These are phyloP conservation scores for Alligator mississippiensis DNA, from an alignment of 2,113 vertebrate species.

Conservation along the genomic window DNA sequence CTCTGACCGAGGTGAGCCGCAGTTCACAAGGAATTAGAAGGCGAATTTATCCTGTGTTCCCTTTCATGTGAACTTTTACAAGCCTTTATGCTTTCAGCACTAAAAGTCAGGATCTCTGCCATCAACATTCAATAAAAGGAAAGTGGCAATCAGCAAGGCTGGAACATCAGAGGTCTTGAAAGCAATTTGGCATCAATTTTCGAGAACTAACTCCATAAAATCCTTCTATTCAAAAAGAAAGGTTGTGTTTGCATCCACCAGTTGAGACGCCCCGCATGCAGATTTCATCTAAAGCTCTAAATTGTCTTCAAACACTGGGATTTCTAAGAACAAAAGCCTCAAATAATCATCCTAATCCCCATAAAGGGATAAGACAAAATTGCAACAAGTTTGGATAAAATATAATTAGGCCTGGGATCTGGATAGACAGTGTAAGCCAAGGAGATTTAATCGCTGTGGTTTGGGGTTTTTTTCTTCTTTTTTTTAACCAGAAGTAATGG, in stretches of 20 bases:
- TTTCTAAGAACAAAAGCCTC: conserved; percentile 61
- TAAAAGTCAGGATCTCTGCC: conserved; percentile 4
- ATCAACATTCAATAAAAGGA: neutral
- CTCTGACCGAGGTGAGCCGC: neutral
- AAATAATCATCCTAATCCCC: conserved; percentile 64
- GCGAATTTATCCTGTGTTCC: neutral
- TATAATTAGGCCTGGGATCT: conserved; percentile 36
- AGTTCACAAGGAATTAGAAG: neutral
- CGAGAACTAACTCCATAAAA: conserved; percentile 8
- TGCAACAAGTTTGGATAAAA: conserved; percentile 45
- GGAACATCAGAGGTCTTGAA: neutral
- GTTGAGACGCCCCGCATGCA: neutral
- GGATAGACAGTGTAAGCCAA: conserved; percentile 33
- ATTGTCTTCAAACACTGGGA: conserved; percentile 17
- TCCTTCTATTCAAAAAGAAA: neutral
- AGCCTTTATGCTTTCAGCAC: conserved; percentile 8
- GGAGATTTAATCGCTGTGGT: conserved; percentile 18
- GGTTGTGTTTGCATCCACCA: neutral
- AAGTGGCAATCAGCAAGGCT: neutral
- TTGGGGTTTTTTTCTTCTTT: neutral
- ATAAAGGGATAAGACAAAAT: conserved; percentile 58
- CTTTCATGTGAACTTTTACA: conserved; percentile 10
- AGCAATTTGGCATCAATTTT: neutral
- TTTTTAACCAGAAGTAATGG: too few species aligned
- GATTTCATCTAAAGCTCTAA: conserved; percentile 21